Percentiles rank a stretch among this genome's conserved stretches.
phyloP scores from a whole-genome alignment of 2,113 vertebrate species.

The Eublepharis macularius region DNA sequence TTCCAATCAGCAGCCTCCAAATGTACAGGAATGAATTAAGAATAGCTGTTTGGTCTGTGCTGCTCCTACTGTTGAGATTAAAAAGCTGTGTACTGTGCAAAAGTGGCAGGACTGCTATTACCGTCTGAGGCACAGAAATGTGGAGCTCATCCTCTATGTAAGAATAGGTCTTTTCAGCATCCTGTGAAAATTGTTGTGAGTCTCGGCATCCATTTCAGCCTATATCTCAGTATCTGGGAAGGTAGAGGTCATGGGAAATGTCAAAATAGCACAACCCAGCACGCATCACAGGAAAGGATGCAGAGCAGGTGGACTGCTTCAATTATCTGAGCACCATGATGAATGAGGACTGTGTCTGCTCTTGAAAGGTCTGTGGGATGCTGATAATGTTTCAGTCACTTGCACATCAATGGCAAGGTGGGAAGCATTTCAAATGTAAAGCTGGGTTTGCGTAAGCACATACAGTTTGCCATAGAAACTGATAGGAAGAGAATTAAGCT shows the following conservation, averaged over 20 bases:
- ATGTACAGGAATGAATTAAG: slow-evolving; percentile 14
- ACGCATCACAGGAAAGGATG: slow-evolving; percentile 28
- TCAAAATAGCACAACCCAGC: slow-evolving; percentile 23
- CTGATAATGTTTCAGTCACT: slow-evolving; percentile 57
- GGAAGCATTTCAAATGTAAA: slow-evolving; percentile 33
- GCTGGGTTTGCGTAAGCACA: background rate
- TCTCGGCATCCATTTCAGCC: slow-evolving; percentile 3
- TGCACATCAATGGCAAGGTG: slow-evolving; percentile 32
- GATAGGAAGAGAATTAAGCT: background rate
- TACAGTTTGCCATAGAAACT: slow-evolving; percentile 22
- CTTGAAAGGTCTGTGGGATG: slow-evolving; percentile 43
- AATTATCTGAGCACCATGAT: slow-evolving; percentile 47
- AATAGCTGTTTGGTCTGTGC: background rate
- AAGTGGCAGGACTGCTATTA: background rate
- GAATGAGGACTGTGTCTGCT: slow-evolving; percentile 36
- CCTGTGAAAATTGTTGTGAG: slow-evolving; percentile 23
- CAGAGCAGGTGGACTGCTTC: slow-evolving; percentile 23
- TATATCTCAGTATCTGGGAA: background rate
- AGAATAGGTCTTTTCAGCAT: background rate
- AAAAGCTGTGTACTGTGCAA: background rate
- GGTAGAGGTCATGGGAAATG: slow-evolving; percentile 33
- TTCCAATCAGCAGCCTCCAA: background rate
- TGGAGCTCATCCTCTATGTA: background rate
- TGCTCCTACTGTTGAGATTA: background rate
- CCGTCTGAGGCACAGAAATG: background rate